Conservation (phyloP, 2,113 vertebrate genomes). For the Mesoclemmys tuberculata region DNA sequence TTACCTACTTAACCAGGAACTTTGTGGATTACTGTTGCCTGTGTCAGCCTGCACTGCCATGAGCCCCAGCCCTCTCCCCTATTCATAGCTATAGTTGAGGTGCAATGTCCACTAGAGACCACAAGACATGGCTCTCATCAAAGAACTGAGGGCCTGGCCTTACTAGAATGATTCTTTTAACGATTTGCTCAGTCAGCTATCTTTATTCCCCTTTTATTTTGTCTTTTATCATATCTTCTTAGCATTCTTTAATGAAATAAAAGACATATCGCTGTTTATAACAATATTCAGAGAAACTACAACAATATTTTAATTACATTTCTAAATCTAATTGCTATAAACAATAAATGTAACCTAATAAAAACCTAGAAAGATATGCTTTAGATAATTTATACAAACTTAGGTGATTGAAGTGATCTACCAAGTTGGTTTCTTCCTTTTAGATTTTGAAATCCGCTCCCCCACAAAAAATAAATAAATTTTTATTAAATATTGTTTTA, state of each 20-base stretch:
- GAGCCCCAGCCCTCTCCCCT: background rate
- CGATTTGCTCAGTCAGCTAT: background rate
- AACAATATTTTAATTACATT: background rate
- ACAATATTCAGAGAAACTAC: background rate
- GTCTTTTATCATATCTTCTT: background rate
- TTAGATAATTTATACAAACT: background rate
- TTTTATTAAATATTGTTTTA: slow-evolving; percentile 65
- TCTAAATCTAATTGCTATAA: background rate
- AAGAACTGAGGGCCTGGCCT: background rate
- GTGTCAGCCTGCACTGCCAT: background rate
- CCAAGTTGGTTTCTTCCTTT: background rate
- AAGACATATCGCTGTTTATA: background rate
- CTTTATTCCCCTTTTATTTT: background rate
- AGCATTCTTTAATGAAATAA: background rate
- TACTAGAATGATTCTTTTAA: background rate
- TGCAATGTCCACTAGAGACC: background rate
- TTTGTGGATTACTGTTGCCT: background rate
- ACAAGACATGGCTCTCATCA: background rate
- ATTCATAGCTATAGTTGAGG: background rate
- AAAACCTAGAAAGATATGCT: background rate
- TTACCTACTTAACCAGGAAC: background rate
- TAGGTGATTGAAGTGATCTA: background rate
- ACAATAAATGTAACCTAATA: background rate
- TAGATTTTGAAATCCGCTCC: background rate
- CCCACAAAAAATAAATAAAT: background rate